Evolutionary conservation across 2,113 vertebrate genomes (phyloP).

Genomic region (Callipepla squamata): DNA sequence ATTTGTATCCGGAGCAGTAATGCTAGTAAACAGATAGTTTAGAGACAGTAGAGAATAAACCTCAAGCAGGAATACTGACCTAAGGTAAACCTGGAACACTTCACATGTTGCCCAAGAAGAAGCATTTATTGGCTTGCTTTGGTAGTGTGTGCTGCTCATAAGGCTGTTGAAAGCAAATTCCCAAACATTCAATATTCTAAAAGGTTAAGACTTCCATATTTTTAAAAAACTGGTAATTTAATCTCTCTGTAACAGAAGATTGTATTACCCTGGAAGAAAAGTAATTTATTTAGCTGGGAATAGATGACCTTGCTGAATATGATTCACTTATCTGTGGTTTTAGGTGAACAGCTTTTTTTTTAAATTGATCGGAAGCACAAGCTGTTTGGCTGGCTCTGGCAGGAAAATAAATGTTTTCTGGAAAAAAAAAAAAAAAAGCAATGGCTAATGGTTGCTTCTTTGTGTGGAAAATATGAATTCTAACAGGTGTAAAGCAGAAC

Average conservation of each 20-base stretch:
- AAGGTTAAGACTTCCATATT: slow-evolving; percentile 18
- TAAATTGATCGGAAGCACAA: slow-evolving; percentile 37
- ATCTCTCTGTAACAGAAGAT: slow-evolving; percentile 40
- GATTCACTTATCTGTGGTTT: slow-evolving; percentile 62
- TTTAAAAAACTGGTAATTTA: slow-evolving; percentile 42
- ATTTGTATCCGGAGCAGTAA: slow-evolving; percentile 46
- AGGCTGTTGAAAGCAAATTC: slow-evolving; percentile 18
- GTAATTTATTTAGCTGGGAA: slow-evolving; percentile 62
- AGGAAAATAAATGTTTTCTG: neutral
- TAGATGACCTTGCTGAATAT: slow-evolving; percentile 36
- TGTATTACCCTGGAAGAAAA: slow-evolving; percentile 41
- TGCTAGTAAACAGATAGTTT: slow-evolving; percentile 1
- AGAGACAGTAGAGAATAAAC: neutral
- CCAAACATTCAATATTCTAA: slow-evolving; percentile 53
- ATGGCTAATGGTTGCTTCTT: neutral
- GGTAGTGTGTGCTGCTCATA: neutral
- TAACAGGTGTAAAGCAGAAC: slow-evolving; percentile 44
- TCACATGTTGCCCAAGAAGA: neutral
- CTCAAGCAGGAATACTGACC: neutral
- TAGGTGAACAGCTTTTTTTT: slow-evolving; percentile 46
- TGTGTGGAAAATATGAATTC: slow-evolving; percentile 41
- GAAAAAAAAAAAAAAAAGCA: neutral
- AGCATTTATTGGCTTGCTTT: slow-evolving; percentile 6
- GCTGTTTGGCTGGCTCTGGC: slow-evolving; percentile 17
- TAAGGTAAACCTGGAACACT: neutral